Evolutionary conservation across 2,888 invertebrate species (phyloP), one percentile per base, ranked within the genome.

Genomic region (Diploptera punctata): DNA sequence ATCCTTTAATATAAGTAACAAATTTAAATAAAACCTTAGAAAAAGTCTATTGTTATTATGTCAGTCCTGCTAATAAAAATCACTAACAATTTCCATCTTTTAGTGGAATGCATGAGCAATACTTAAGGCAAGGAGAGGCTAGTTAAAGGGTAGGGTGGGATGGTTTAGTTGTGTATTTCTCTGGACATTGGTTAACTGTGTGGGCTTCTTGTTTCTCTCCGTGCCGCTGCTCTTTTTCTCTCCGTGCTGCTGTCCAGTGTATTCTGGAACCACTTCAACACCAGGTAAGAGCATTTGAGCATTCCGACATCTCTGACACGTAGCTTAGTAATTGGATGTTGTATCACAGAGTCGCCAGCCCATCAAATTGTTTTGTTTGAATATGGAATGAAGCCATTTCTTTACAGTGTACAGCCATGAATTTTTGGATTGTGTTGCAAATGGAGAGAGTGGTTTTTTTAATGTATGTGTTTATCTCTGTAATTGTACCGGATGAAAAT

Each of bases 231-330:
- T 83, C 93, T 47, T 88, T 88, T 84, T 76, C 74, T 76, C 76
- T 88, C 88, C 89, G 88, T 90, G 92, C 92, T 91, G 91, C 92
- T 62, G 54, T 84, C 83, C 93, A 97, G 96, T 94, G 93, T 95
- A 90, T 96, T 96, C 93, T 96, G 96, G 97, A 96, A 95, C 91
- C 94, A 96, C 93, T 96, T 97, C 94, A 96, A 96, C 86, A 93
- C 95, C 90, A 96, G 97, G 97, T 97, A 96, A 96, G 95, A 75
- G 49, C 26, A 76, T 67, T n/a, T n/a, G 57, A 4, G 31, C 57
- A 57, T 29, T n/a, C 4, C 7, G 13, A 57, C 57, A 67, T 44
- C 47, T 44, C 18, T 19, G n/a, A 31, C 47, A 52, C 29, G 29
- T 47, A 67, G 52, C 47, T 24, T 52, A 65, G 44, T 38, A 31